These are phyloP conservation scores for Oxytorus armatus DNA, from an alignment of 2,888 invertebrate genomes.

Conservation along the genomic window DNA sequence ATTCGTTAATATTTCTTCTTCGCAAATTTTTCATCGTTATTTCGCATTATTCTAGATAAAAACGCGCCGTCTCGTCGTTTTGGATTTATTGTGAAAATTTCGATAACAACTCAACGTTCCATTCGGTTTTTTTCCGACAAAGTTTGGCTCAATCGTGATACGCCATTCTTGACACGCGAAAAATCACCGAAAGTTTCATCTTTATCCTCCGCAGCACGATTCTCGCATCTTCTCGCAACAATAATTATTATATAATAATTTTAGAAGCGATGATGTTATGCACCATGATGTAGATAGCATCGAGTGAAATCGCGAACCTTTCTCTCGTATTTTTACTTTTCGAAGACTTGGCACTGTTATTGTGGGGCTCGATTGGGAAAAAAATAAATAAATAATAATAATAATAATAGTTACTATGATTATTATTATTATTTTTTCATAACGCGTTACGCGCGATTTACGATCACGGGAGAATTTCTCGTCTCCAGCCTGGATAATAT, in stretches of 20 bases:
- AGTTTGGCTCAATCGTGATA: background rate
- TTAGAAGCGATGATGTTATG: background rate
- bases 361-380: slow-evolving; percentile 41
- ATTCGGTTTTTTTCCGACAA: too few relatives aligned
- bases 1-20: too few relatives aligned
- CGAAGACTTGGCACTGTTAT: slow-evolving; percentile 65
- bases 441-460: slow-evolving; percentile 15
- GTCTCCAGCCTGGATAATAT: slow-evolving; percentile 40
- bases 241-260: background rate
- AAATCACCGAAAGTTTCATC: background rate
- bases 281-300: too few relatives aligned
- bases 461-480: slow-evolving; percentile 44
- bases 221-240: background rate
- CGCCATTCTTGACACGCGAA: slow-evolving; percentile 3
- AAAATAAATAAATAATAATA: slow-evolving; percentile 26
- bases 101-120: background rate
- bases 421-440: slow-evolving; percentile 7
- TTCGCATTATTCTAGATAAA: too few relatives aligned
- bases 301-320: too few relatives aligned
- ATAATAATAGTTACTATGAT: too few relatives aligned
- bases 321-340: slow-evolving; percentile 48
- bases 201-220: background rate
- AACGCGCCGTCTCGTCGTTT: too few relatives aligned
- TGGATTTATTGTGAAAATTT: background rate
- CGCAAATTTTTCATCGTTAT: too few relatives aligned